These are phyloP conservation scores for Rhincodon typus DNA, from an alignment of 2,797 vertebrate genomes.

Conservation along the genomic window DNA sequence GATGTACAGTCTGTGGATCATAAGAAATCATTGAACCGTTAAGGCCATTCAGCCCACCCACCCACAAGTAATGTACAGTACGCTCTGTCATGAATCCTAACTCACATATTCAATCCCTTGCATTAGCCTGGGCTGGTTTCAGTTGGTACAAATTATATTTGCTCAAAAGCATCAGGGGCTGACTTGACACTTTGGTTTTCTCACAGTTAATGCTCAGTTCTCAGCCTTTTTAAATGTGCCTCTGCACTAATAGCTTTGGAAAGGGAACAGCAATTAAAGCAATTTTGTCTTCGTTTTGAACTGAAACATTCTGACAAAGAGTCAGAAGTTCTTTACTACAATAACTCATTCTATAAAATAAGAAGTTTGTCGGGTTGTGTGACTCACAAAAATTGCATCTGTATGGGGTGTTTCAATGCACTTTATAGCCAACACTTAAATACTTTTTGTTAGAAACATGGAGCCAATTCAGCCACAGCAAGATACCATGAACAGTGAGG, in stretches of 20 bases:
- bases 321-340: background rate
- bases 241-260: background rate
- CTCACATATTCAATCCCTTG: background rate
- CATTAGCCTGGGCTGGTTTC: background rate
- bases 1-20: background rate
- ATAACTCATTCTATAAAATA: background rate
- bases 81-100: background rate
- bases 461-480: background rate
- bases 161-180: background rate
- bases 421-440: background rate
- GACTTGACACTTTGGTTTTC: background rate
- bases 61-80: background rate
- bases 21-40: background rate
- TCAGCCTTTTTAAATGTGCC: background rate
- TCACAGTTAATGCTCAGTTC: background rate
- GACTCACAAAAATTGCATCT: background rate
- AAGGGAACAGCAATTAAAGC: background rate
- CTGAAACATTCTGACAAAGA: background rate
- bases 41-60: background rate
- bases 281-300: background rate
- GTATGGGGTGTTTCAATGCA: background rate
- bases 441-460: background rate
- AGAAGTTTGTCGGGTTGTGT: background rate
- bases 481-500: background rate
- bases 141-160: background rate